Evolutionary conservation across 2,113 vertebrate genomes (phyloP), one percentile per base, ranked within the genome.

Genomic region (Upupa epops): DNA sequence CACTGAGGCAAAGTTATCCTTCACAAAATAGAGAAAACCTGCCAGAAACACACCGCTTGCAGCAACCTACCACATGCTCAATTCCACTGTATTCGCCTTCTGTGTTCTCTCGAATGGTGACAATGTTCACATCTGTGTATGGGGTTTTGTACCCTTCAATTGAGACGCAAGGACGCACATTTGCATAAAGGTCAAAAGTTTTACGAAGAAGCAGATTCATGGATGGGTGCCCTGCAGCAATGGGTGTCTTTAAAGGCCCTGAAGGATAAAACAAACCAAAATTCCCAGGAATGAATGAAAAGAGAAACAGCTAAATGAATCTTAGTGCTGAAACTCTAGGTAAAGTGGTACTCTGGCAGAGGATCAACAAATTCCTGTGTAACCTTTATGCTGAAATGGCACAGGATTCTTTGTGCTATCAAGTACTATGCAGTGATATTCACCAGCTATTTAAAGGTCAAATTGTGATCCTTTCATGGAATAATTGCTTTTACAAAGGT

Each of bases 171-270:
- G 99, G 99, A 1, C 99, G 98, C 58, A 99, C 98, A 3, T 99
- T 99, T 40, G 99, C 99, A 2, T 99, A 99, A 8, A 99, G 98
- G 95, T 99, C 99, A 36, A 99, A 99, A 56, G 99, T 99, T 92
- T 98, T 99, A 12, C 99, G 98, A 40, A 99, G 98, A 88, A 99
- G 96, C 88, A 99, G 96, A 70, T 99, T 99, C 99, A 99, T 99
- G 8, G 99, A 99, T 0, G 99, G 99, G 94, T 99, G 99, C 9
- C 99, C 99, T 2, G 99, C 99, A 13, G 99, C 99, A 37, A 99
- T 99, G 2, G 99, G 99, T 0, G 99, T 99, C 97, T 99, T 99
- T 89, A 99, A 95, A 51, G 99, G 99, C 68, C 99, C 99, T 99
- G 82, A 18, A 66, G 19, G 0, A 6, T 22, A 49, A 28, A 69